Evolutionary conservation across 2,888 invertebrate species (phyloP).

Genomic region (Ornithoptera priamus): DNA sequence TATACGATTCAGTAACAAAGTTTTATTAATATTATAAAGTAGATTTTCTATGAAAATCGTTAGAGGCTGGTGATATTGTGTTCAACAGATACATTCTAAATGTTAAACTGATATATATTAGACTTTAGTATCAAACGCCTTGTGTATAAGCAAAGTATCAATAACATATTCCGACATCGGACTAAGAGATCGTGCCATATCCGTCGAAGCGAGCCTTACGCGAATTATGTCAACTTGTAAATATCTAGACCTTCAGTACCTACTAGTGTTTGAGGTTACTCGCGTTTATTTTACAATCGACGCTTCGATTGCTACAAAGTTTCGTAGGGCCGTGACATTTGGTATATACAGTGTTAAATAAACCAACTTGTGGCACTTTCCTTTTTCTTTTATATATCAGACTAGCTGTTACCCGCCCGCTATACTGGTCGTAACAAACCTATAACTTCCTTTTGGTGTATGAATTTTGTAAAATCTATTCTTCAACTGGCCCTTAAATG

Average conservation of each 20-base stretch:
- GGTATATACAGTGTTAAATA: conserved; percentile 21
- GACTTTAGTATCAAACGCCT: conserved; percentile 13
- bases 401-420: background rate
- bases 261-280: conserved; percentile 30
- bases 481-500: too few species aligned
- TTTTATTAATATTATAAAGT: too few species aligned
- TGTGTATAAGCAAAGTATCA: conserved; percentile 23
- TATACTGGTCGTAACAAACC: too few species aligned
- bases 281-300: conserved; percentile 31
- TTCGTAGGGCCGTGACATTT: conserved; percentile 30
- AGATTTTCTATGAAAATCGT: too few species aligned
- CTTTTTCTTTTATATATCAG: conserved; percentile 8
- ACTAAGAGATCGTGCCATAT: conserved; percentile 33
- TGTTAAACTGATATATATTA: background rate
- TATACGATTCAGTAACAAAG: too few species aligned
- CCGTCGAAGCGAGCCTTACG: conserved; percentile 35
- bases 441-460: too few species aligned
- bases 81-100: background rate
- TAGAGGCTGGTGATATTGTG: too few species aligned
- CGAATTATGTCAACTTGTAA: conserved; percentile 39
- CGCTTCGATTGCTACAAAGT: conserved; percentile 29
- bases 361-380: conserved; percentile 9
- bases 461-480: too few species aligned
- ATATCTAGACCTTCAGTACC: conserved; percentile 36
- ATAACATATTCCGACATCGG: conserved; percentile 31